These are phyloP conservation scores for Bovichtus diacanthus DNA, from an alignment of 2,797 vertebrate species.

Conservation along the genomic window DNA sequence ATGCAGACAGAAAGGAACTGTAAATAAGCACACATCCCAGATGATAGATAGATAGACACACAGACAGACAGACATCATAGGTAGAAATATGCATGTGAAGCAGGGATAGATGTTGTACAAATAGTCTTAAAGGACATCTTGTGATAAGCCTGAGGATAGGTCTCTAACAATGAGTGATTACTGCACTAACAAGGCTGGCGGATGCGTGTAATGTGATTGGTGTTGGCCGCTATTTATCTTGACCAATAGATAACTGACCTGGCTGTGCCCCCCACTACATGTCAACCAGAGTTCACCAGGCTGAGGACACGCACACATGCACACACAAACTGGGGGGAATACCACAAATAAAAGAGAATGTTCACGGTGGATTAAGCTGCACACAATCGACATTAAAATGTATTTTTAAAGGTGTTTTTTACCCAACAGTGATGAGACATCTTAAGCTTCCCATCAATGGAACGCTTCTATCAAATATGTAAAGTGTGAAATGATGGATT, in stretches of 20 bases:
- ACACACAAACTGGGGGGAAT: not conserved
- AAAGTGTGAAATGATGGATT: slow-evolving; percentile 7
- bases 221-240: slow-evolving; percentile 82
- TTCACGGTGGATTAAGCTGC: not conserved
- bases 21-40: not conserved
- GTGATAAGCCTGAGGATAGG: slow-evolving; percentile 61
- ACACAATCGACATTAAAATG: too few species aligned
- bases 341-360: not conserved
- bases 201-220: slow-evolving; percentile 86
- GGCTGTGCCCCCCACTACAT: slow-evolving; percentile 69
- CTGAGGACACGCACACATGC: slow-evolving; percentile 22
- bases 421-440: not conserved
- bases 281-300: slow-evolving; percentile 83
- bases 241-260: slow-evolving; percentile 86
- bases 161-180: slow-evolving; percentile 86
- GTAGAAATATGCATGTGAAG: slow-evolving; percentile 27
- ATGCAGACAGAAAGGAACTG: not conserved
- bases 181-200: slow-evolving; percentile 82
- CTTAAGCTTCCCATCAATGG: not conserved
- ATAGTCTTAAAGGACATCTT: slow-evolving; percentile 77
- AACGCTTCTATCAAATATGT: not conserved
- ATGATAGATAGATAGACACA: slow-evolving; percentile 23
- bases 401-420: not conserved
- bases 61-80: slow-evolving; percentile 8
- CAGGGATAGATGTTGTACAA: slow-evolving; percentile 40